A percentile compares a stretch with the other conserved stretches of the same genome.
phyloP scores from a whole-genome alignment of 2,113 vertebrate genomes.

The Microtus ochrogaster region DNA sequence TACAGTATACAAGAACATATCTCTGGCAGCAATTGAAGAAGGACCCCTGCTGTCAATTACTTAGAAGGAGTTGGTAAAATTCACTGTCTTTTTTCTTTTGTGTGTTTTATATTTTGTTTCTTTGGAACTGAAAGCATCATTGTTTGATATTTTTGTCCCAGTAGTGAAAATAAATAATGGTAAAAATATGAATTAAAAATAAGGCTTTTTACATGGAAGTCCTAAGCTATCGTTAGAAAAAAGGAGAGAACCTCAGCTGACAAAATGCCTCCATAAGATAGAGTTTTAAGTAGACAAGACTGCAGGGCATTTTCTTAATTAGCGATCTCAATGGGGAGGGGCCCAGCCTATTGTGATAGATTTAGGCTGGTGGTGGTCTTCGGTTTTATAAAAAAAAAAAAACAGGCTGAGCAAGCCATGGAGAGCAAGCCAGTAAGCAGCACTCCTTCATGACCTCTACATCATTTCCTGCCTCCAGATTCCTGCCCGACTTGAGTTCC shows the following conservation, averaged over 20 bases:
- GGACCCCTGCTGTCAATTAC: not conserved
- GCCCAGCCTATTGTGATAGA: not conserved
- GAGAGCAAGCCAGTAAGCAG: not conserved
- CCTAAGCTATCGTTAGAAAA: not conserved
- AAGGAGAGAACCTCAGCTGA: not conserved
- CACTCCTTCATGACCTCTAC: not conserved
- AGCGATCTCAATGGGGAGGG: not conserved
- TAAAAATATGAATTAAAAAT: not conserved
- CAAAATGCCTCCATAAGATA: not conserved
- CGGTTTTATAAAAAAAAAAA: not conserved
- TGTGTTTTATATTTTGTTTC: slow-evolving; percentile 4
- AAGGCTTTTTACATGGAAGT: not conserved
- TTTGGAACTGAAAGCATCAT: not conserved
- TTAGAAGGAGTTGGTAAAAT: not conserved
- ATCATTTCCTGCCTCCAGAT: not conserved
- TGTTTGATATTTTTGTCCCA: not conserved
- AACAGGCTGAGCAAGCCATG: not conserved
- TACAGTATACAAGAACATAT: not conserved
- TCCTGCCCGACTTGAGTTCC: not conserved
- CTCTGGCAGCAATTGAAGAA: not conserved
- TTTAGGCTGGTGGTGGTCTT: not conserved
- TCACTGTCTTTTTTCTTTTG: not conserved
- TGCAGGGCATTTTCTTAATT: not conserved
- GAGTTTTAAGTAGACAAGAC: not conserved
- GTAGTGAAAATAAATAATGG: not conserved